Evolutionary conservation across 1,140 invertebrate genomes (phyloP).

Genomic region (Halesus radiatus): DNA sequence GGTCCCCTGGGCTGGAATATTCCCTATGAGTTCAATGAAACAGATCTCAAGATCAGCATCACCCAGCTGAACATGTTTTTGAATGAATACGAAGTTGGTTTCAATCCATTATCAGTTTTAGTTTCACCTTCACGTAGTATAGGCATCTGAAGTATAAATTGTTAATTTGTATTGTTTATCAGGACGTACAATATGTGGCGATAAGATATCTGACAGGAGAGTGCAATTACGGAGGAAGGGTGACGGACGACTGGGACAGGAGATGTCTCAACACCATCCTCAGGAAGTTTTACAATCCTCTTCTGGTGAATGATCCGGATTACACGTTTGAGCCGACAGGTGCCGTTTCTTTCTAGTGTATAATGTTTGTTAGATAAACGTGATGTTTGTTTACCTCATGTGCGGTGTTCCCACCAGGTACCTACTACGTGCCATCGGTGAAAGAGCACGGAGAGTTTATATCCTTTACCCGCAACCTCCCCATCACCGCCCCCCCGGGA

Average conservation of each 20-base stretch:
- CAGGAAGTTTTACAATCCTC: conserved; percentile 82
- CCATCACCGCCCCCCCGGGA: conserved; percentile 84
- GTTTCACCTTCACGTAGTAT: too few relatives aligned
- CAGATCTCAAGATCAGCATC: conserved; percentile 90
- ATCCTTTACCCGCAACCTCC: conserved; percentile 82
- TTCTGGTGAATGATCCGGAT: conserved; percentile 69
- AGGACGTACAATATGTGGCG: conserved; percentile 91
- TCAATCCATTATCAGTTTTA: background rate
- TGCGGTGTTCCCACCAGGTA: conserved; percentile 62
- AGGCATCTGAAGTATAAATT: background rate
- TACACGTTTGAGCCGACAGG: conserved; percentile 76
- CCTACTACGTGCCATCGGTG: conserved; percentile 82
- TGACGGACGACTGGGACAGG: conserved; percentile 96
- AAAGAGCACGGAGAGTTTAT: conserved; percentile 85
- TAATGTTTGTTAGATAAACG: too few relatives aligned
- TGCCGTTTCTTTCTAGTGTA: conserved; percentile 37
- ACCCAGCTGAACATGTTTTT: conserved; percentile 91
- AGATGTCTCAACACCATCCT: conserved; percentile 88
- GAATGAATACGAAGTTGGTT: conserved; percentile 81
- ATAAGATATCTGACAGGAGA: conserved; percentile 93
- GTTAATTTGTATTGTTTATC: conserved; percentile 47
- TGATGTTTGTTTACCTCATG: too few relatives aligned
- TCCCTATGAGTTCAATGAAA: conserved; percentile 96
- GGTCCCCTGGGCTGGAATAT: conserved; percentile 97
- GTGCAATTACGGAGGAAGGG: conserved; percentile 96